These are phyloP conservation scores for Hemibates koningsi DNA, from an alignment of 2,113 vertebrate genomes.

Conservation along the genomic window DNA sequence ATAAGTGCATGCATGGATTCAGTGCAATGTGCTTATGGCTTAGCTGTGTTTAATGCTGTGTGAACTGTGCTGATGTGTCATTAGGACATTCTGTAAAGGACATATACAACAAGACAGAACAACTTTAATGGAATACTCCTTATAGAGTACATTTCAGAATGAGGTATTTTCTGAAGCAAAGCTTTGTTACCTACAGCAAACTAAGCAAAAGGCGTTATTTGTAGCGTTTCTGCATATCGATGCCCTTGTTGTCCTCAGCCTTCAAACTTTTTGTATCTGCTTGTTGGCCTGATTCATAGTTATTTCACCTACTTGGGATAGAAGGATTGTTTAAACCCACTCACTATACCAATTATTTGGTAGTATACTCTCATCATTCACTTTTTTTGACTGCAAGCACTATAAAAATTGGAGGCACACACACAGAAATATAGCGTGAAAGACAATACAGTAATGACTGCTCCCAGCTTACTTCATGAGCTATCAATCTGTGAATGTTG, in stretches of 20 bases:
- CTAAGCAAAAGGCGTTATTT: neutral
- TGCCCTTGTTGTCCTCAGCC: neutral
- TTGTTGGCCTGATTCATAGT: neutral
- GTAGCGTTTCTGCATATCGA: neutral
- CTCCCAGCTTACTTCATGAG: neutral
- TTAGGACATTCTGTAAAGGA: slow-evolving; percentile 17
- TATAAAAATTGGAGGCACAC: neutral
- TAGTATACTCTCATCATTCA: neutral
- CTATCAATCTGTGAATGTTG: neutral
- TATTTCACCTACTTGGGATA: neutral
- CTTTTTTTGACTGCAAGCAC: neutral
- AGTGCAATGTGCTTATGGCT: slow-evolving; percentile 5
- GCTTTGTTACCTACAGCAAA: neutral
- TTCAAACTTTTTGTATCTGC: neutral
- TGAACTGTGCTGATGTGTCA: slow-evolving; percentile 55
- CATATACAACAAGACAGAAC: neutral
- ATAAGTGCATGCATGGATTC: neutral
- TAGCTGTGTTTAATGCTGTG: slow-evolving; percentile 50
- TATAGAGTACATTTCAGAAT: neutral
- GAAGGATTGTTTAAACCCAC: neutral
- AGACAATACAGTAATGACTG: neutral
- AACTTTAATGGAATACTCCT: neutral
- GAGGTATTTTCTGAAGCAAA: neutral
- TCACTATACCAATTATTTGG: neutral
- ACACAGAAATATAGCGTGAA: neutral